Evolutionary conservation across 2,888 invertebrate species (phyloP).

Genomic region (Lumbricus terrestris): DNA sequence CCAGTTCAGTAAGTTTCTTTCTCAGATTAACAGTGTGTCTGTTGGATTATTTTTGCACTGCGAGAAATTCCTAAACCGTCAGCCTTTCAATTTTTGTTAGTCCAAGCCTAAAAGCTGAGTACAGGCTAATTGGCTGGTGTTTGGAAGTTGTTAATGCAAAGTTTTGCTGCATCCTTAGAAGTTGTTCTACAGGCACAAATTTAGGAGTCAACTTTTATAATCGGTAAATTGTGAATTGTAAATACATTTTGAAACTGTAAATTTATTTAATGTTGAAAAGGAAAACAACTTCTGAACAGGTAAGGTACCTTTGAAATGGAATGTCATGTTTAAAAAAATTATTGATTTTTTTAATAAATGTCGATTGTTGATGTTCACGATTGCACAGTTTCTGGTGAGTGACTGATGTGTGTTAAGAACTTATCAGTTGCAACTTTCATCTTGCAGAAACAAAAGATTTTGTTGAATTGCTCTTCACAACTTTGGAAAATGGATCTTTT

Average conservation of each 20-base stretch:
- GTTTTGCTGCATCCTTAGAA: no score
- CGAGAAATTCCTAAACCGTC: no score
- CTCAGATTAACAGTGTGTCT: background rate
- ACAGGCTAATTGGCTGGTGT: no score
- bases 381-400: background rate
- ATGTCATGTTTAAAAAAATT: background rate
- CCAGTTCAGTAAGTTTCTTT: conserved; percentile 69
- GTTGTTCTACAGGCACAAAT: no score
- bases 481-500: conserved; percentile 69
- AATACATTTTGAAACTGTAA: no score
- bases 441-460: conserved; percentile 82
- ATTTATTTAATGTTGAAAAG: no score
- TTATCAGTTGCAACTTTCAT: background rate
- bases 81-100: no score
- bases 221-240: no score
- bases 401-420: background rate
- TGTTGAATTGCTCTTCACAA: conserved; percentile 78
- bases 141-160: no score
- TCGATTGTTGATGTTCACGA: background rate
- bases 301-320: background rate
- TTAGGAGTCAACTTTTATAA: no score
- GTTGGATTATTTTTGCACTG: background rate
- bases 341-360: background rate
- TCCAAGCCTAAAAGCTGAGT: background rate
- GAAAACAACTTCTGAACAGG: no score